These are phyloP conservation scores for Catocala fraxini DNA, from an alignment of 2,888 invertebrate species.

Conservation along the genomic window DNA sequence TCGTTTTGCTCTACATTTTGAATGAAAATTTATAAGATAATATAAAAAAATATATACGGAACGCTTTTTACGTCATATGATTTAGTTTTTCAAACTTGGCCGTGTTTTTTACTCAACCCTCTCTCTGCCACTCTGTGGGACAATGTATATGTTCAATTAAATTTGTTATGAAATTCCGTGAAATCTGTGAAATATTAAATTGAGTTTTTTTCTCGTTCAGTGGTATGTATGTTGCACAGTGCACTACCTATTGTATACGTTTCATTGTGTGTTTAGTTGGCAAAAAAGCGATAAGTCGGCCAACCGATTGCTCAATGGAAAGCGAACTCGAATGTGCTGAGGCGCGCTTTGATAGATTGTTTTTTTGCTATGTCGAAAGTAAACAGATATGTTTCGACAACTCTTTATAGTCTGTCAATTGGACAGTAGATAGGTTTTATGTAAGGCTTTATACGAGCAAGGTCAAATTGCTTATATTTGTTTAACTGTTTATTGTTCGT, in stretches of 20 bases:
- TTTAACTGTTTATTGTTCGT: background rate
- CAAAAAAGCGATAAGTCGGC: conserved; percentile 76
- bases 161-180: conserved; percentile 79
- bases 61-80: conserved; percentile 19
- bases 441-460: conserved; percentile 21
- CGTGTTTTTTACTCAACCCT: conserved; percentile 70
- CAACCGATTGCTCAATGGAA: conserved; percentile 68
- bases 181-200: conserved; percentile 83
- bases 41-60: conserved; percentile 10
- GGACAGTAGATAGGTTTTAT: conserved; percentile 21
- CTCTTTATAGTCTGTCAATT: conserved; percentile 43
- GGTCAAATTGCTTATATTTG: conserved; percentile 28
- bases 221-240: conserved; percentile 59
- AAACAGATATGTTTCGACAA: conserved; percentile 54
- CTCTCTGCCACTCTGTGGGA: conserved; percentile 67
- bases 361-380: conserved; percentile 60
- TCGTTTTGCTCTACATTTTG: background rate
- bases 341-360: conserved; percentile 30
- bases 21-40: background rate
- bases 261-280: conserved; percentile 66
- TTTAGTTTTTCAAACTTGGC: conserved; percentile 29
- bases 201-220: conserved; percentile 66
- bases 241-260: conserved; percentile 63
- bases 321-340: conserved; percentile 67
- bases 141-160: conserved; percentile 68